These are phyloP conservation scores for Clarias pachynema DNA, from an alignment of 2,797 vertebrate genomes.

Conservation along the genomic window DNA sequence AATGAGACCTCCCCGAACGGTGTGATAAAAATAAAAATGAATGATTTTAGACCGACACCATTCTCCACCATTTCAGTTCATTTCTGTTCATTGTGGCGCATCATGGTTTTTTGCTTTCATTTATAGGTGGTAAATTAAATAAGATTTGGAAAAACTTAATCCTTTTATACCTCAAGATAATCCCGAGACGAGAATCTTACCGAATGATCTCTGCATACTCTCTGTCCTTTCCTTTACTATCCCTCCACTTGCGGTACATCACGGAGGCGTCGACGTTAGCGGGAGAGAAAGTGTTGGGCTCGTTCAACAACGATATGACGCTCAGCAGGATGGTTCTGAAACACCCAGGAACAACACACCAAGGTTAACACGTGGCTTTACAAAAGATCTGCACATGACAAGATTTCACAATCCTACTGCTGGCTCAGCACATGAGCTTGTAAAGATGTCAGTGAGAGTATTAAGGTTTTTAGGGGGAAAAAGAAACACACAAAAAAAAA, in stretches of 20 bases:
- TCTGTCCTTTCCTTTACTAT: conserved; percentile 92
- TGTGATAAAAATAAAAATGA: background rate
- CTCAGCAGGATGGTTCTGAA: conserved; percentile 93
- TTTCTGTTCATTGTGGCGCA: background rate
- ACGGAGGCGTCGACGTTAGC: conserved; percentile 96
- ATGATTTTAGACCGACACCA: background rate
- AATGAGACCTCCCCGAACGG: background rate
- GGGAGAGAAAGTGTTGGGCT: conserved; percentile 95
- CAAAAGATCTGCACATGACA: background rate
- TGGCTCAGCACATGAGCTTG: no score
- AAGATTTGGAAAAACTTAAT: no score
- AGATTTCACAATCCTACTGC: background rate
- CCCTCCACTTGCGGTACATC: conserved; percentile 97
- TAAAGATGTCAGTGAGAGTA: background rate
- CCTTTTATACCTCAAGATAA: background rate
- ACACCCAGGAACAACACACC: background rate
- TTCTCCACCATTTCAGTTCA: background rate
- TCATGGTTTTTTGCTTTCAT: background rate
- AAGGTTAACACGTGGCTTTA: background rate
- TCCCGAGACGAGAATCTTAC: conserved; percentile 62
- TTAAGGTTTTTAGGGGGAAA: background rate
- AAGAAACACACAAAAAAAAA: background rate
- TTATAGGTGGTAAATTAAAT: background rate
- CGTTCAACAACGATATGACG: conserved; percentile 92
- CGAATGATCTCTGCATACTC: conserved; percentile 96